Conservation (phyloP, 2,797 vertebrate genomes). For the Sebastolobus alascanus region DNA sequence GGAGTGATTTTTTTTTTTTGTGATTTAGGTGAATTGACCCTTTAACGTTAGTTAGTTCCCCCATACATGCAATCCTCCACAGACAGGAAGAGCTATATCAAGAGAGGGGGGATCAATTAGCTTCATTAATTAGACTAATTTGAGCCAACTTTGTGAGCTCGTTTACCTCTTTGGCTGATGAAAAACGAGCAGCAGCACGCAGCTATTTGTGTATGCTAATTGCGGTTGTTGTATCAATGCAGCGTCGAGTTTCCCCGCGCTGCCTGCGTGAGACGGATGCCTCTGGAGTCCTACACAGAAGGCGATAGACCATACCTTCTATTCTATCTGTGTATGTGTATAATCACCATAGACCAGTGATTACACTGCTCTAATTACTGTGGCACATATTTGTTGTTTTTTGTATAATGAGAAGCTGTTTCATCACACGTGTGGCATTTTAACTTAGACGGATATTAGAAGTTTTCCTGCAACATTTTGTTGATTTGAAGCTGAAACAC, state of each 20-base stretch:
- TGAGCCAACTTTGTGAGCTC: slow-evolving; percentile 68
- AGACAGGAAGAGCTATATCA: slow-evolving; percentile 28
- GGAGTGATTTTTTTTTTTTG: neutral
- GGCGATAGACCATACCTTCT: slow-evolving; percentile 48
- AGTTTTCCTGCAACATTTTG: slow-evolving; percentile 15
- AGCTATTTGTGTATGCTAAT: slow-evolving; percentile 76
- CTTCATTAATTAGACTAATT: slow-evolving; percentile 73
- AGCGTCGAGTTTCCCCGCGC: slow-evolving; percentile 26
- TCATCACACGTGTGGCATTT: slow-evolving; percentile 23
- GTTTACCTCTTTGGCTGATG: slow-evolving; percentile 70
- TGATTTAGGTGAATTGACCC: neutral
- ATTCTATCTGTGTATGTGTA: slow-evolving; percentile 42
- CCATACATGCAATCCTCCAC: neutral
- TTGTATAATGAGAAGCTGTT: slow-evolving; percentile 52
- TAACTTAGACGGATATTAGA: slow-evolving; percentile 10
- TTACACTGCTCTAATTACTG: slow-evolving; percentile 65
- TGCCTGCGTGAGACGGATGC: slow-evolving; percentile 63
- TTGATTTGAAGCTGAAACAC: slow-evolving; percentile 31
- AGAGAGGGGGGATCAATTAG: slow-evolving; percentile 66
- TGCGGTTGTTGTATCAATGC: slow-evolving; percentile 66
- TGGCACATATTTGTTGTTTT: slow-evolving; percentile 39
- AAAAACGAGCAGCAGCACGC: slow-evolving; percentile 61
- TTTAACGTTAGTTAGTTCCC: neutral
- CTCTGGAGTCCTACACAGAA: slow-evolving; percentile 53
- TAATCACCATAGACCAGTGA: slow-evolving; percentile 65